A percentile compares a stretch with the other conserved stretches of the same genome.
Evolutionary conservation across 1,140 invertebrate genomes (phyloP).

Genomic region (Acyrthosiphon pisum): DNA sequence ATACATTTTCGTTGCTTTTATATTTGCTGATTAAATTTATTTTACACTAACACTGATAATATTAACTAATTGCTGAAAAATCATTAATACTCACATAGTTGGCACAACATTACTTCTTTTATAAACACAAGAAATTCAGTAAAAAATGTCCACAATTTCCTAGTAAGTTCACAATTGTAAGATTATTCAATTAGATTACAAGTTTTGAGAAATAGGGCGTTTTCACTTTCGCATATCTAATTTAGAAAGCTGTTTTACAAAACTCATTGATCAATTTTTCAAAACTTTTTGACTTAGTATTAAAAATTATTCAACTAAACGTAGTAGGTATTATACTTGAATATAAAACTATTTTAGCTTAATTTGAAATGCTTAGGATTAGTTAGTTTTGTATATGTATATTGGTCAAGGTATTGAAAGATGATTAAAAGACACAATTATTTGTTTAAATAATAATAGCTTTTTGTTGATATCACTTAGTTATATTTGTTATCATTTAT

Average conservation of each 20-base stretch:
- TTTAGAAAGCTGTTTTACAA: background rate
- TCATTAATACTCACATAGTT: background rate
- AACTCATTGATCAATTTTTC: background rate
- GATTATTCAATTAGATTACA: background rate
- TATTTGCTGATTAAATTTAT: background rate
- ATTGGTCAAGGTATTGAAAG: background rate
- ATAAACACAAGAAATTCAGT: background rate
- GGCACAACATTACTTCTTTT: background rate
- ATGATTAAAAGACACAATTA: background rate
- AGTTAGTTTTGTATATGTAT: background rate
- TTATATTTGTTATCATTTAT: background rate
- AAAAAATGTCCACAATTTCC: background rate
- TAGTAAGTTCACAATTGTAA: background rate
- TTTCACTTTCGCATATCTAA: slow-evolving; percentile 19
- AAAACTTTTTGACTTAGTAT: background rate
- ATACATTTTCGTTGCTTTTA: background rate
- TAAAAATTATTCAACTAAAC: background rate
- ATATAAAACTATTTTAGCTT: background rate
- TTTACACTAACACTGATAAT: slow-evolving; percentile 15
- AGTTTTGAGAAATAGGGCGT: background rate
- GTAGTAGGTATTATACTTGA: background rate
- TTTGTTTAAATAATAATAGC: background rate
- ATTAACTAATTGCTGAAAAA: background rate
- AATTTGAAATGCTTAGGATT: background rate
- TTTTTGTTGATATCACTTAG: background rate